These are phyloP conservation scores for Ptychobarbus kaznakovi DNA, from an alignment of 2,797 vertebrate species.

Conservation along the genomic window DNA sequence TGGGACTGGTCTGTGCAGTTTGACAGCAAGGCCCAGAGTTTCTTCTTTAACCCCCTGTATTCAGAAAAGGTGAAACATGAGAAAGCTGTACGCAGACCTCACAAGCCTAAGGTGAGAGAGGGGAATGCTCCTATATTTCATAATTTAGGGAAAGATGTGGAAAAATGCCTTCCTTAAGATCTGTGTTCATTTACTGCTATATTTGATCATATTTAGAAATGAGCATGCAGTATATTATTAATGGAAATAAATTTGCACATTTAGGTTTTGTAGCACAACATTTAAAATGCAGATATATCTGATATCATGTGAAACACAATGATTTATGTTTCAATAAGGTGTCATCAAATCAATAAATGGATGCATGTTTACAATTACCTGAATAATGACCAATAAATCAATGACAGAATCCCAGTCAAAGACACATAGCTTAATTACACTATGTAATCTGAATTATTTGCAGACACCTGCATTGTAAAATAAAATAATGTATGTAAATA, in stretches of 20 bases:
- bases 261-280: not conserved
- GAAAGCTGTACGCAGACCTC: slow-evolving; percentile 74
- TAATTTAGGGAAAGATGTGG: not conserved
- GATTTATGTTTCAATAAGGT: not conserved
- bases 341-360: not conserved
- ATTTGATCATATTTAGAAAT: not conserved
- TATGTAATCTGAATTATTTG: not conserved
- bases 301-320: not conserved
- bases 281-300: not conserved
- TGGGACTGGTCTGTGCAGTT: slow-evolving; percentile 93
- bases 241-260: not conserved
- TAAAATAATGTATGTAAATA: not conserved
- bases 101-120: slow-evolving; percentile 80
- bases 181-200: not conserved
- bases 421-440: not conserved
- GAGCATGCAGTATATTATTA: not conserved
- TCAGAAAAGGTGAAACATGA: slow-evolving; percentile 82
- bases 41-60: slow-evolving; percentile 87
- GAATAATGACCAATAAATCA: not conserved
- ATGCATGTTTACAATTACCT: not conserved
- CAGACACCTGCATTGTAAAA: not conserved
- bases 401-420: not conserved
- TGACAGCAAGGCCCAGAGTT: slow-evolving; percentile 81
- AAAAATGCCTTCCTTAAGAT: not conserved
- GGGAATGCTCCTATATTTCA: not conserved